phyloP scores from a whole-genome alignment of 2,888 invertebrate genomes.

The Platycnemis pennipes region DNA sequence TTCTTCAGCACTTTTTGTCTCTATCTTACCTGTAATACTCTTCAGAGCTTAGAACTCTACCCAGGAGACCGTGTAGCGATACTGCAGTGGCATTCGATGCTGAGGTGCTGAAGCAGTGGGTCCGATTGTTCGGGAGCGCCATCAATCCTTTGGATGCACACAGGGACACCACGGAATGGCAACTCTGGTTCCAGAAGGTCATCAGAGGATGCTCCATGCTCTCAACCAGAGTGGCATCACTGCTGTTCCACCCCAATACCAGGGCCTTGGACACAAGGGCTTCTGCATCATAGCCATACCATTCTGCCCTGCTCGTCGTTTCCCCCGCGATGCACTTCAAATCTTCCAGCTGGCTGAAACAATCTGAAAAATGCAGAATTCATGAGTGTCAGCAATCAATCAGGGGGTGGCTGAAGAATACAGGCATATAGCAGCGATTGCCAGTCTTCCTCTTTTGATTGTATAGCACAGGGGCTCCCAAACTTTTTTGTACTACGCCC shows the following conservation, averaged over 20 bases:
- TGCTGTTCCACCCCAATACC: constrained; percentile 29
- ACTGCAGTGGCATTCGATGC: not conserved
- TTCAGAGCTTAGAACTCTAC: constrained; percentile 72
- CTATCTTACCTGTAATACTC: constrained; percentile 78
- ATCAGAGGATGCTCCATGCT: not conserved
- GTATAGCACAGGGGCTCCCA: too few species aligned
- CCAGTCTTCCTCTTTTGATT: too few species aligned
- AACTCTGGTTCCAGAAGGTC: constrained; percentile 51
- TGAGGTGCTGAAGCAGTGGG: constrained; percentile 33
- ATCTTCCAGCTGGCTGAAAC: constrained; percentile 53
- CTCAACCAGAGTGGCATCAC: constrained; percentile 11
- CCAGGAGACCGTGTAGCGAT: constrained; percentile 50
- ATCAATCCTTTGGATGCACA: constrained; percentile 20
- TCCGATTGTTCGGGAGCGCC: constrained; percentile 17
- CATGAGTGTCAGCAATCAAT: too few species aligned
- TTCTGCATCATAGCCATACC: constrained; percentile 20
- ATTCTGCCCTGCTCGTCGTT: not conserved
- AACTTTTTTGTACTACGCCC: too few species aligned
- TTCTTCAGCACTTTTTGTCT: too few species aligned
- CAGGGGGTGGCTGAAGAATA: too few species aligned
- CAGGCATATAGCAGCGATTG: too few species aligned
- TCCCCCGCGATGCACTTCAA: not conserved
- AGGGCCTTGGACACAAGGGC: not conserved
- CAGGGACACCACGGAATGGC: constrained; percentile 1
- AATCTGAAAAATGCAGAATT: not conserved